Base-by-base conservation (phyloP, 2,113 vertebrate species). In the Herpetotheres cachinnans region DNA sequence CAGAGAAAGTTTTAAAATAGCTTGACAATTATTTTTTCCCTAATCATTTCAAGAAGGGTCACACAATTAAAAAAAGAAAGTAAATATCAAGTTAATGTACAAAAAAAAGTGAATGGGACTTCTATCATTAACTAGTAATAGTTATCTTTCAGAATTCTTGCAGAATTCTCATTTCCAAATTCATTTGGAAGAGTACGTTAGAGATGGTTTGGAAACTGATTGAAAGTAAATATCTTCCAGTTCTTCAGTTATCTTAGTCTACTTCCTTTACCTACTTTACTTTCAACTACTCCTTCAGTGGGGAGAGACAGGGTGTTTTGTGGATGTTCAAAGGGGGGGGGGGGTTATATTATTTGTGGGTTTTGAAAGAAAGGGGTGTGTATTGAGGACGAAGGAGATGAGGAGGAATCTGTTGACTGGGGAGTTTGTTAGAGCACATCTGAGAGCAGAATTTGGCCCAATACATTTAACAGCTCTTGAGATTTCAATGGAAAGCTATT, bases 291-390 rank as follows among this genome's bases (percentile, higher is more conserved):
- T 50, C 25, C 16, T 72, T 70, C 29, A 49, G 18, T 7, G 7
- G 2, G 9, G 4, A 52, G 6, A 66, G 13, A 6, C 10, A 14
- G 18, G 6, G 1, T 4, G 25, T 47, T 77, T 70, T 16, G 9
- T n/a, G 13, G 12, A 13, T 2, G 3, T 72, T 54, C 0, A 2
- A n/a, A 47, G 27, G n/a, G n/a, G n/a, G n/a, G n/a, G n/a, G n/a
- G n/a, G n/a, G n/a, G n/a, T n/a, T n/a, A n/a, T n/a, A n/a, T 38
- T 16, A 7, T 62, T 58, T 40, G 7, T 42, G 10, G 8, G 1
- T 22, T 91, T 49, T 62, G n/a, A 92, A 61, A 52, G 14, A 62
- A 84, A 66, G 5, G 7, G 8, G 2, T 13, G 2, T 34, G 5
- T 59, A 6, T 0, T 63, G 47, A 46, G 4, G 8, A 38, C n/a